Evolutionary conservation across 35 echinoderm and acorn worm genomes (phyloP).

Genomic region (Ophiothrix spiculata): DNA sequence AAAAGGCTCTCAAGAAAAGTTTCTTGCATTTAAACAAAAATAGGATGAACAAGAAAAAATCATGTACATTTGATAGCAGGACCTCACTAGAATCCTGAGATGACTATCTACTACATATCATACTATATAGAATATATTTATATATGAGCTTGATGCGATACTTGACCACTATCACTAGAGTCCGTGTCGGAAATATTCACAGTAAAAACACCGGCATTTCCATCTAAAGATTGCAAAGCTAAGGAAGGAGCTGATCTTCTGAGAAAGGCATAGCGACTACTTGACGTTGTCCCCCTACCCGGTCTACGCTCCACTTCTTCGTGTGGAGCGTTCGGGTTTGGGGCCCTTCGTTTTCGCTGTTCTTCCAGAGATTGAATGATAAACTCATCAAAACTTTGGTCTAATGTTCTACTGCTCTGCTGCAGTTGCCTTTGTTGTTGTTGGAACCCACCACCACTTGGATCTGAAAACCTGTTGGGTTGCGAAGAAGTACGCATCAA

Average conservation of each 20-base stretch:
- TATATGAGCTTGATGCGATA: not conserved
- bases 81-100: not conserved
- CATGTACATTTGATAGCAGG: not conserved
- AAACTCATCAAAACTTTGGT: slow-evolving; percentile 95
- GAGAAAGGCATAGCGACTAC: slow-evolving; percentile 20
- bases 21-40: not conserved
- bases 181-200: slow-evolving; percentile 2
- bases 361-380: slow-evolving; percentile 74
- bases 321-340: slow-evolving; percentile 42
- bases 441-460: slow-evolving; percentile 22
- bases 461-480: slow-evolving; percentile 50
- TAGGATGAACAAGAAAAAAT: not conserved
- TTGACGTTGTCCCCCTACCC: slow-evolving; percentile 25
- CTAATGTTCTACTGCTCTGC: slow-evolving; percentile 44
- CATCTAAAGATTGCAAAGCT: slow-evolving; percentile 18
- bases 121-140: slow-evolving; percentile 13
- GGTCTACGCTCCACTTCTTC: slow-evolving; percentile 55
- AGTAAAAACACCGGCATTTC: not conserved
- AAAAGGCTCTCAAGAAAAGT: slow-evolving; percentile 2
- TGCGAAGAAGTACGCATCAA: slow-evolving; percentile 29
- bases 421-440: slow-evolving; percentile 13
- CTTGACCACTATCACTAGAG: not conserved
- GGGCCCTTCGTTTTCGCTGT: slow-evolving; percentile 68
- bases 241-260: slow-evolving; percentile 40
- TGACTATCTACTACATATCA: not conserved